Percentiles rank a stretch among this genome's conserved stretches.
Evolutionary conservation across 1,140 invertebrate genomes (phyloP).

Genomic region (Philopotamus ludificatus): DNA sequence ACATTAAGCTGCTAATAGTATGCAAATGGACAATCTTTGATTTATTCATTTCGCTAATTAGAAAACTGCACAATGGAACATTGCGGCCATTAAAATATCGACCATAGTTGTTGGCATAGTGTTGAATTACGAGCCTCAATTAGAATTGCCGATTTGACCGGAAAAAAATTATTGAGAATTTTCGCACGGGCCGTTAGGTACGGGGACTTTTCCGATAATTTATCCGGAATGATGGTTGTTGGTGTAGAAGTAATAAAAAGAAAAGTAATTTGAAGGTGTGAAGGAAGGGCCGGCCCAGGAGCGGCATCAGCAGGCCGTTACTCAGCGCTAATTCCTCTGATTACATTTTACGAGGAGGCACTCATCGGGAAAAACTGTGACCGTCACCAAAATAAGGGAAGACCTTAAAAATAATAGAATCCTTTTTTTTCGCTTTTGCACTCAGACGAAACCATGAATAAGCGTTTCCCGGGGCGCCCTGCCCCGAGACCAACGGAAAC

Average conservation of each 20-base stretch:
- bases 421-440: not conserved
- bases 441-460: slow-evolving; percentile 20
- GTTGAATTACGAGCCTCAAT: not conserved
- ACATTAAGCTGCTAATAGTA: slow-evolving; percentile 37
- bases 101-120: not conserved
- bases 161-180: slow-evolving; percentile 22
- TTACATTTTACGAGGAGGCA: slow-evolving; percentile 35
- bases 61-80: not conserved
- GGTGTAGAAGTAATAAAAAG: slow-evolving; percentile 35
- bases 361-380: slow-evolving; percentile 38
- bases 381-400: slow-evolving; percentile 22
- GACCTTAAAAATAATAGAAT: slow-evolving; percentile 27
- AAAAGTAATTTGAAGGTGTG: slow-evolving; percentile 39
- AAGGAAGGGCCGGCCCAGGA: slow-evolving; percentile 17
- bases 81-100: too few relatives aligned
- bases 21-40: slow-evolving; percentile 36
- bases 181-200: slow-evolving; percentile 11
- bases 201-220: slow-evolving; percentile 34
- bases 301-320: slow-evolving; percentile 40
- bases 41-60: slow-evolving; percentile 8
- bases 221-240: slow-evolving; percentile 37
- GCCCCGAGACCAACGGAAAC: not conserved
- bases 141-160: not conserved
- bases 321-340: slow-evolving; percentile 42
- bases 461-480: slow-evolving; percentile 16